Conservation (phyloP, 2,888 invertebrate species). For the Brachypterus glaber region DNA sequence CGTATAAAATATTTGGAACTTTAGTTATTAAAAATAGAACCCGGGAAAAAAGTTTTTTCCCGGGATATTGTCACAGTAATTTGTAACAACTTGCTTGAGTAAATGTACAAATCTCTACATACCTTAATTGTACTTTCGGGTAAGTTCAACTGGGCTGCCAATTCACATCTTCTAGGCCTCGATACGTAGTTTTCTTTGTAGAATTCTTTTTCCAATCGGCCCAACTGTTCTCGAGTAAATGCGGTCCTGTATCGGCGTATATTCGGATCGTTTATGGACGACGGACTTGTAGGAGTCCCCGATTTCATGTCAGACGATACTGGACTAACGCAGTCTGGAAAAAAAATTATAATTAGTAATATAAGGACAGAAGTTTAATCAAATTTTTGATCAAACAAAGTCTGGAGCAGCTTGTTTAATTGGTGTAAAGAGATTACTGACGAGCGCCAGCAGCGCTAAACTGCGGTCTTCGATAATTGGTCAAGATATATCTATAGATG, state of each 20-base stretch:
- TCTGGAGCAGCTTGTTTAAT: too few species aligned
- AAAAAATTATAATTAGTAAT: slow-evolving; percentile 12
- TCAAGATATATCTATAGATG: too few species aligned
- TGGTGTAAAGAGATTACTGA: too few species aligned
- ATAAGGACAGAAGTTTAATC: slow-evolving; percentile 6
- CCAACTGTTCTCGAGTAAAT: slow-evolving; percentile 90
- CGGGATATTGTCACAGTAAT: too few species aligned
- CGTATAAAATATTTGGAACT: too few species aligned
- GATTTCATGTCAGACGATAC: slow-evolving; percentile 26
- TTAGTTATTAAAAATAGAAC: too few species aligned
- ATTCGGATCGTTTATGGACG: slow-evolving; percentile 48
- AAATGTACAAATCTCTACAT: slow-evolving; percentile 29
- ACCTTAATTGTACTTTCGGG: slow-evolving; percentile 99
- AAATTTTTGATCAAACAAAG: too few species aligned
- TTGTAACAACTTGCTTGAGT: too few species aligned
- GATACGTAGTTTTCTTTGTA: slow-evolving; percentile 96
- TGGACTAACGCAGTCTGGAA: slow-evolving; percentile 43
- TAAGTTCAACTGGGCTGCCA: slow-evolving; percentile 84
- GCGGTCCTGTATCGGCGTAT: slow-evolving; percentile 91
- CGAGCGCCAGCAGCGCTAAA: too few species aligned
- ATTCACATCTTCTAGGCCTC: slow-evolving; percentile 85
- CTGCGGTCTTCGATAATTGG: too few species aligned
- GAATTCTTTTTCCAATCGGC: slow-evolving; percentile 90
- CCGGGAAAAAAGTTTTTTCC: too few species aligned
- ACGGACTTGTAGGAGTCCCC: slow-evolving; percentile 22